A percentile compares a stretch with the other conserved stretches of the same genome.
Evolutionary conservation across 2,888 invertebrate genomes (phyloP).

Genomic region (Caenorhabditis parvicauda): DNA sequence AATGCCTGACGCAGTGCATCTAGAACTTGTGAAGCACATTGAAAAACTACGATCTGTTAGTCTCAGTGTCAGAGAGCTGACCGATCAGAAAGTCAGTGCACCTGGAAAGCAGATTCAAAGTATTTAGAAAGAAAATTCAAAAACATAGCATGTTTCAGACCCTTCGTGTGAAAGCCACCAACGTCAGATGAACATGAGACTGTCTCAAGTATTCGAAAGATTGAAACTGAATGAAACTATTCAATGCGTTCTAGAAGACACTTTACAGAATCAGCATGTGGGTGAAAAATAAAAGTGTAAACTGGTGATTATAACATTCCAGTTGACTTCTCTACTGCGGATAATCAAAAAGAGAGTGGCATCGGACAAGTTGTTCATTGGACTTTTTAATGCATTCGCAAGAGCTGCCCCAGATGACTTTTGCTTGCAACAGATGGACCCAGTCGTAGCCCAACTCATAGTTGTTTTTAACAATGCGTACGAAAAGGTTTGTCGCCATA

Average conservation of each 20-base stretch:
- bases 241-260: conserved; percentile 61
- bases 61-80: conserved; percentile 60
- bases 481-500: conserved; percentile 34
- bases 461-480: conserved; percentile 53
- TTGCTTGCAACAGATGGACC: conserved; percentile 47
- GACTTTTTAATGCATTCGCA: conserved; percentile 46
- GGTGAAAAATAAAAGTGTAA: neutral
- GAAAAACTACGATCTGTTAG: conserved; percentile 59
- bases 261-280: conserved; percentile 60
- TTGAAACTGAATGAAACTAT: conserved; percentile 63
- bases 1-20: conserved; percentile 63
- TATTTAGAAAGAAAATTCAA: neutral
- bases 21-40: conserved; percentile 62
- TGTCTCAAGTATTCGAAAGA: conserved; percentile 63
- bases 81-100: conserved; percentile 21
- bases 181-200: conserved; percentile 62
- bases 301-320: conserved; percentile 8
- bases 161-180: conserved; percentile 63
- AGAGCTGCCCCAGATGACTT: conserved; percentile 45
- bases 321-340: conserved; percentile 60
- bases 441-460: conserved; percentile 53
- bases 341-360: conserved; percentile 63
- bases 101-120: too few relatives aligned
- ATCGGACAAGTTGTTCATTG: conserved; percentile 62
- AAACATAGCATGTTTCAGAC: conserved; percentile 15